Evolutionary conservation across 92 coral and sea anemone genomes (phyloP).

Genomic region (Palythoa grandis): DNA sequence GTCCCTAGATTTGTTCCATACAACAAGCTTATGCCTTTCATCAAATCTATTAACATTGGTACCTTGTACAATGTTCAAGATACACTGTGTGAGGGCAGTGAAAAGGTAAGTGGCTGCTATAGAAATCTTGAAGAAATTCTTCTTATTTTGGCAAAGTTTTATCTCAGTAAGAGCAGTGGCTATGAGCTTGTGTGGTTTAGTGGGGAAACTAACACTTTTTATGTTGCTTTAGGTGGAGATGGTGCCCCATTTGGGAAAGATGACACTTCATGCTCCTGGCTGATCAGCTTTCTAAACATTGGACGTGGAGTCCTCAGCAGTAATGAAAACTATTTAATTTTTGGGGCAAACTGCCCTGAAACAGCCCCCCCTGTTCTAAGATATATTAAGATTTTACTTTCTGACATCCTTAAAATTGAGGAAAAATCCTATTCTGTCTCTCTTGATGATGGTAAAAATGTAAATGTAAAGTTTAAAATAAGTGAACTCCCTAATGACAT

Average conservation of each 20-base stretch:
- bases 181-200: background rate
- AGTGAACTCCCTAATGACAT: conserved; percentile 53
- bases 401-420: conserved; percentile 18
- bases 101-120: background rate
- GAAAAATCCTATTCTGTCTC: conserved; percentile 6
- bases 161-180: background rate
- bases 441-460: conserved; percentile 21
- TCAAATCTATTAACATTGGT: background rate
- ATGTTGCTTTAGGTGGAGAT: conserved; percentile 3
- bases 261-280: background rate
- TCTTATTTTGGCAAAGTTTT: background rate
- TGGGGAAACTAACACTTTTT: background rate
- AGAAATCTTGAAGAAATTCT: background rate
- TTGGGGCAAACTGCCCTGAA: background rate
- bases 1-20: background rate
- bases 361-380: background rate
- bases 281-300: background rate
- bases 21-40: background rate
- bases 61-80: background rate
- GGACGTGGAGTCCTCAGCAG: background rate
- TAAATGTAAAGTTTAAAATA: conserved; percentile 41
- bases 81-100: background rate
- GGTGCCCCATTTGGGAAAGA: background rate
- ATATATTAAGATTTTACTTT: background rate
- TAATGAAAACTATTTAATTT: background rate